Conservation (phyloP, 2,113 vertebrate genomes). For the Pomatorhinus ruficollis region DNA sequence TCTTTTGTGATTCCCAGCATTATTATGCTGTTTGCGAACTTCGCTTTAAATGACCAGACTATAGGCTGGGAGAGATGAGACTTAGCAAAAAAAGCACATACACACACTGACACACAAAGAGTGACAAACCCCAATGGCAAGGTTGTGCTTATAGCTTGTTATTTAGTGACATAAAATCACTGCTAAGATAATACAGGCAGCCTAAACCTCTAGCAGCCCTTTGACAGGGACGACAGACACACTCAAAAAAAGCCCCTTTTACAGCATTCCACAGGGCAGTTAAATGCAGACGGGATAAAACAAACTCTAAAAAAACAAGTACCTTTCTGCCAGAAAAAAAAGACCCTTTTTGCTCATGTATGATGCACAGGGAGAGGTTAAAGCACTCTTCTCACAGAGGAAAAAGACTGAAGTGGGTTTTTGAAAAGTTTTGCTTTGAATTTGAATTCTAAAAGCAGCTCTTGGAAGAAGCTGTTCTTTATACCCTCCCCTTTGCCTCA, state of each 20-base stretch:
- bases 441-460: not conserved
- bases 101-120: not conserved
- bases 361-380: not conserved
- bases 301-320: not conserved
- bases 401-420: not conserved
- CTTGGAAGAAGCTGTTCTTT: not conserved
- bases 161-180: constrained; percentile 35
- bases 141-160: constrained; percentile 25
- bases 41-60: not conserved
- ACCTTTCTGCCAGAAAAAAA: not conserved
- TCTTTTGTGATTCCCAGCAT: constrained; percentile 70
- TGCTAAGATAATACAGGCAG: constrained; percentile 1
- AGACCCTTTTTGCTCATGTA: not conserved
- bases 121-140: constrained; percentile 20
- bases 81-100: not conserved
- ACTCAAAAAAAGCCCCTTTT: not conserved
- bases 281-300: not conserved
- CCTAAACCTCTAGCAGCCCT: not conserved
- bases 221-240: not conserved
- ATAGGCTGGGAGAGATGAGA: constrained; percentile 22
- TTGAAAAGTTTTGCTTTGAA: not conserved
- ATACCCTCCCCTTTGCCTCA: not conserved
- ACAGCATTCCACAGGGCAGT: not conserved
- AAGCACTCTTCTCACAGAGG: not conserved
- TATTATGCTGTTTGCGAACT: constrained; percentile 61